Evolutionary conservation across 2,113 vertebrate species (phyloP), one percentile per base, ranked within the genome.

Genomic region (Parus major): DNA sequence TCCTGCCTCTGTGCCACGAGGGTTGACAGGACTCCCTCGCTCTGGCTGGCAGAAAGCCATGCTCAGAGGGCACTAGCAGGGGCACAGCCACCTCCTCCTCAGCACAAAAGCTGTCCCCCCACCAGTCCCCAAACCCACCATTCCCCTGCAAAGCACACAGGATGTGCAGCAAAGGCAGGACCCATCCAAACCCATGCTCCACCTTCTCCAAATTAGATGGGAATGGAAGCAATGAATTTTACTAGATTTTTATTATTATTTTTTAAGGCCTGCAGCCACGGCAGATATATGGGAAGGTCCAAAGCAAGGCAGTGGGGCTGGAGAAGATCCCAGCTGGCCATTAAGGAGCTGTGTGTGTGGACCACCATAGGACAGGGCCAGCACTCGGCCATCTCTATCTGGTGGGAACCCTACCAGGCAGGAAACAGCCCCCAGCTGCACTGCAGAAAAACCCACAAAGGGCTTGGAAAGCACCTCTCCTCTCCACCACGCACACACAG

Each of bases 21-120:
- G 23, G 19, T 8, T 12, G 17, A 78, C 0, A 2, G 44, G 14
- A 75, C 5, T 6, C 4, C n/a, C 11, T 73, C 0, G 0, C 60
- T 31, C 46, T 17, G 49, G 49, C 39, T 50, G 53, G 57, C 52
- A 82, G 7, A 78, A 75, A 87, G 56, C 35, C 35, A 42, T 0
- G 1, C 49, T 63, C 10, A 5, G 29, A 91, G 52, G 75, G 60
- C 68, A 39, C 88, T 12, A 33, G 39, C 16, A 87, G 52, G 50
- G 36, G 16, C 53, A 72, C 53, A 68, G 39, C 15, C 64, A 35
- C 14, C 5, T 15, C 29, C 55, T 46, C 49, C 55, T 46, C 49
- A 41, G 22, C n/a, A 39, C 56, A 63, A 66, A 61, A 80, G 2
- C 69, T 53, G 61, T 6, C 2, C 31, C 44, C 50, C 3, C 28